Base-by-base conservation (phyloP, 1,140 invertebrate genomes). In the Lordiphosa mommai region DNA sequence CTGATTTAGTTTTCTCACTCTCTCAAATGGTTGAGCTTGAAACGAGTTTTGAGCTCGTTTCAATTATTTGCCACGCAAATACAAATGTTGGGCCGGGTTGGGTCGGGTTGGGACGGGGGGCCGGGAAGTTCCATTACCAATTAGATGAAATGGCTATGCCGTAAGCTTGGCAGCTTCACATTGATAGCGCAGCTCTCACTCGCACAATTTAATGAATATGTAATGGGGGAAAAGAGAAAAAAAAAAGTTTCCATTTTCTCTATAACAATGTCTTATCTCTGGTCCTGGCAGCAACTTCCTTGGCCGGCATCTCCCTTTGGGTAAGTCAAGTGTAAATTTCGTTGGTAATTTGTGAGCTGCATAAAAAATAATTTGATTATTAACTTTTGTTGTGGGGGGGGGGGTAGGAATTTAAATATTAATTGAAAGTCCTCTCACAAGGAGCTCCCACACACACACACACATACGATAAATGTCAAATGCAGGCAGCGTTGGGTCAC, bases 311-410 rank as follows among this genome's bases (percentile, higher is more conserved):
- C 5, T 14, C 2, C 2, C 23, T 43, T 29, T 12, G 27, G 37
- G 20, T 17, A 27, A 14, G 47, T 48, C 46, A 20, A 17, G 29
- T 16, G 14, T 30, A 32, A 7, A 34, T 27, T 66, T 55, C 36
- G 41, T 61, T 46, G 58, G 43, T 64, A 58, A 66, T 67, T 52
- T 34, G 49, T 53, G 58, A 43, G 44, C 46, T 48, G 51, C 51
- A 36, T 72, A 61, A 66, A 84, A 84, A 82, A 76, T 82, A 84
- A 82, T 82, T 82, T 84, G 76, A 82, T 84, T 82, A 82, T 82
- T 72, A 76, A 80, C 72, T 76, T 59, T 47, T 43, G 57, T n/a
- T 48, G 20, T 41, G 10, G 12, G 8, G 16, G 36, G 43, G 6
- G 30, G 13, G 6, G 12, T 44, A 27, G 64, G 72, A 84, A 84